Percentiles rank a stretch among this genome's conserved stretches.
phyloP scores from a whole-genome alignment of 2,797 vertebrate species.

The Okamejei kenojei region DNA sequence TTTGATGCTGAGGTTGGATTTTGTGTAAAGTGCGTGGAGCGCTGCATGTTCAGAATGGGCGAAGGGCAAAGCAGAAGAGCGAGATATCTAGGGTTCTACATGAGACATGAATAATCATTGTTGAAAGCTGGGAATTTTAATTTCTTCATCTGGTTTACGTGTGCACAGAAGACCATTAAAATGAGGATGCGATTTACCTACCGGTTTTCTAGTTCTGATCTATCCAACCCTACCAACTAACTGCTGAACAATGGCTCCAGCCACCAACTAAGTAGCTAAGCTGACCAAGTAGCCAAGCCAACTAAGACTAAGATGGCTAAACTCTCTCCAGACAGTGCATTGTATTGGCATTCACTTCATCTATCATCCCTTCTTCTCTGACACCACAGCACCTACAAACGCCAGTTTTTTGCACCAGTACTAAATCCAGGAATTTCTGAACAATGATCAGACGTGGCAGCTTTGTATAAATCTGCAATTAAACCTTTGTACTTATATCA shows the following conservation, averaged over 20 bases:
- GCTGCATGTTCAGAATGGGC: no score
- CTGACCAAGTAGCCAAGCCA: neutral
- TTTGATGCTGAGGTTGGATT: no score
- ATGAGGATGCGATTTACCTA: neutral
- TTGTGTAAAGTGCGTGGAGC: no score
- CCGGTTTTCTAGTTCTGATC: neutral
- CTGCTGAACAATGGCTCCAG: neutral
- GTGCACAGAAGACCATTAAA: neutral
- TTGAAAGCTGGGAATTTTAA: neutral
- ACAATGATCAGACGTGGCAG: neutral
- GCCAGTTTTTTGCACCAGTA: neutral
- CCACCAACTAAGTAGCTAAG: neutral
- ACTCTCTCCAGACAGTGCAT: neutral
- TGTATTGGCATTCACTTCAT: neutral
- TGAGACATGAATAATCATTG: no score
- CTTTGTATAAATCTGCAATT: neutral
- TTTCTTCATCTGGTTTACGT: neutral
- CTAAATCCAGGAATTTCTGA: neutral
- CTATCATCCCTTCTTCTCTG: no score
- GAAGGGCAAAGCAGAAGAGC: no score
- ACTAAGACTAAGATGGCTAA: neutral
- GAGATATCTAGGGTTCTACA: no score
- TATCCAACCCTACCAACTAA: neutral
- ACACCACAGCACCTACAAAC: neutral
- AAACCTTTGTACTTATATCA: neutral